Conservation (phyloP, 2,113 vertebrate genomes). For the Hypanus sabinus region DNA sequence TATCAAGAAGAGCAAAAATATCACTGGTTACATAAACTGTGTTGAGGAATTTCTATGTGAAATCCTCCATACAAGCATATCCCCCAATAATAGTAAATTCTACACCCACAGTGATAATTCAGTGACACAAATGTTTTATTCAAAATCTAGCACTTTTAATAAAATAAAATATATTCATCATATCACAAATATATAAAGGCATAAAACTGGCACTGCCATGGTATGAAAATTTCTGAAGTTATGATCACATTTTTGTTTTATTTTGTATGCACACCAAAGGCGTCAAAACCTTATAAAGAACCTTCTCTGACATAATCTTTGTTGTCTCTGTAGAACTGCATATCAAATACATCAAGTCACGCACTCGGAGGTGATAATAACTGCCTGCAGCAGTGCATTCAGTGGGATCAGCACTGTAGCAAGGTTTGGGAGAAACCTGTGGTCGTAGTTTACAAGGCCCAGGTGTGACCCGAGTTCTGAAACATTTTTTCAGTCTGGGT, state of each 20-base stretch:
- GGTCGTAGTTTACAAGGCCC: too few species aligned
- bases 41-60: neutral
- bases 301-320: neutral
- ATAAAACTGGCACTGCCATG: neutral
- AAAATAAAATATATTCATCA: neutral
- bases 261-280: neutral
- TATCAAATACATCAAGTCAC: too few species aligned
- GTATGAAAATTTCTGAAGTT: neutral
- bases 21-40: neutral
- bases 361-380: too few species aligned
- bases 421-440: too few species aligned
- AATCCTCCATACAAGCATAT: neutral
- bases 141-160: neutral
- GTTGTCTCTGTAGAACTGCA: too few species aligned
- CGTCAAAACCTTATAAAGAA: neutral
- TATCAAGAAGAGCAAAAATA: neutral
- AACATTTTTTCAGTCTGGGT: too few species aligned
- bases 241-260: neutral
- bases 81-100: neutral
- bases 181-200: neutral
- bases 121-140: neutral
- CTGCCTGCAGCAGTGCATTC: too few species aligned
- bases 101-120: neutral
- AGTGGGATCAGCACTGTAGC: too few species aligned
- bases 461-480: too few species aligned